Base-by-base conservation (phyloP, 1,140 invertebrate species). In the Heliconius melpomene region DNA sequence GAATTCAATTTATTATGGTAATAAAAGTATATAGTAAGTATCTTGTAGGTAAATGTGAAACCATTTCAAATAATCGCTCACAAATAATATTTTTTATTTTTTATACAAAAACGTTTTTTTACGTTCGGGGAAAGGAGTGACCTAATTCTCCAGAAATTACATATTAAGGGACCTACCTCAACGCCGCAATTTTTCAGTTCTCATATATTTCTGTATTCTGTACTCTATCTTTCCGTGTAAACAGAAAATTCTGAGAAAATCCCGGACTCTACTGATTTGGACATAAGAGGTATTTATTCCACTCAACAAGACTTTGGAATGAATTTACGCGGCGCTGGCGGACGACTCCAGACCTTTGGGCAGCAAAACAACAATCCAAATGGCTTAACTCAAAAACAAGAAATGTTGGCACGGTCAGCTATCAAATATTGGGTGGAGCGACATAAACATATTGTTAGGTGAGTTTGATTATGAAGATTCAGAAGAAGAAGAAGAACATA, bases 371-470 rank as follows among this genome's bases (percentile, higher is more conserved):
- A 91, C 76, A 97, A 97, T 78, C 97, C 97, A 1, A 98, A 98
- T 86, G 97, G 97, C 0, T 91, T 98, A 32, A 97, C 96, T 2
- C 97, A 97, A 87, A 98, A 98, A 86, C 97, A 98, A 90, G 97
- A 98, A 88, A 95, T 97, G 91, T 94, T 97, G 86, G 97, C 97
- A 1, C 94, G 97, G 84, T 97, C 97, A 46, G 97, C 97, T 66
- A 98, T 98, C 79, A 98, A 98, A 85, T 98, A 98, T 86, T 98
- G 97, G 97, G 97, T 98, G 3, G 97, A 98, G 87, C 93, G 97
- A 70, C 97, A 98, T 89, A 98, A 98, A 88, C 97, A 98, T 87
- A 96, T 98, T 74, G 97, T 98, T 46, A 96, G 97, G 32, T 36
- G 32, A 36, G 32, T 7, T 36, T 6, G 6, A 7, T 36, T 36